Conservation (phyloP, 1,140 invertebrate species). For the Phthorimaea operculella region DNA sequence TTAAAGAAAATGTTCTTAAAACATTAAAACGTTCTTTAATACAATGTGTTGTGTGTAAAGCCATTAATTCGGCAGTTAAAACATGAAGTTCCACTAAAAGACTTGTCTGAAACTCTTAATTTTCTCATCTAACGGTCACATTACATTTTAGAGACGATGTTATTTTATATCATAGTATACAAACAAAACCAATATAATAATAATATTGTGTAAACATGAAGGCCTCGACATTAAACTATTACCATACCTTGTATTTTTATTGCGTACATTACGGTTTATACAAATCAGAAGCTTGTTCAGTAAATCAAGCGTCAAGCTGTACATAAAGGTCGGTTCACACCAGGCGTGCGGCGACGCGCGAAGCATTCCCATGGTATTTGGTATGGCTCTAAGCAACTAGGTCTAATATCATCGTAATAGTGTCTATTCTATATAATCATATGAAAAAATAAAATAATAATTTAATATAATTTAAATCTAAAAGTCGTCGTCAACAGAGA, state of each 20-base stretch:
- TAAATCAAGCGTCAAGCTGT: neutral
- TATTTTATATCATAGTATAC: neutral
- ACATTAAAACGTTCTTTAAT: no score
- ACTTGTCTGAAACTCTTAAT: no score
- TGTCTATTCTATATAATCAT: conserved; percentile 19
- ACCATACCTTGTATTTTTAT: conserved; percentile 7
- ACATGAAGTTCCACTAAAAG: no score
- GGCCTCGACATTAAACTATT: conserved; percentile 1
- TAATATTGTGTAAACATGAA: neutral
- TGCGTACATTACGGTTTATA: neutral
- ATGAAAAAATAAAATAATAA: conserved; percentile 27
- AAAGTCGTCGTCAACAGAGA: conserved; percentile 19
- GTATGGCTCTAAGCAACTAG: conserved; percentile 11
- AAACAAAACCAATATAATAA: conserved; percentile 1
- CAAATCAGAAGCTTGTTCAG: neutral
- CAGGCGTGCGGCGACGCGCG: neutral
- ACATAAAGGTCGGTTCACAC: neutral
- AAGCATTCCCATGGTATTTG: conserved; percentile 7
- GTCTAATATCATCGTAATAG: conserved; percentile 10
- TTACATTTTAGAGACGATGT: no score
- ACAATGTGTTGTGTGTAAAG: no score
- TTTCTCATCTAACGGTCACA: no score
- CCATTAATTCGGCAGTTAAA: no score
- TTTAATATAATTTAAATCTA: conserved; percentile 24
- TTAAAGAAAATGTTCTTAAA: no score